A percentile compares a stretch with the other conserved stretches of the same genome.
These are phyloP conservation scores for Epizoanthus rinbou DNA, from an alignment of 92 coral and sea anemone genomes.

Conservation along the genomic window DNA sequence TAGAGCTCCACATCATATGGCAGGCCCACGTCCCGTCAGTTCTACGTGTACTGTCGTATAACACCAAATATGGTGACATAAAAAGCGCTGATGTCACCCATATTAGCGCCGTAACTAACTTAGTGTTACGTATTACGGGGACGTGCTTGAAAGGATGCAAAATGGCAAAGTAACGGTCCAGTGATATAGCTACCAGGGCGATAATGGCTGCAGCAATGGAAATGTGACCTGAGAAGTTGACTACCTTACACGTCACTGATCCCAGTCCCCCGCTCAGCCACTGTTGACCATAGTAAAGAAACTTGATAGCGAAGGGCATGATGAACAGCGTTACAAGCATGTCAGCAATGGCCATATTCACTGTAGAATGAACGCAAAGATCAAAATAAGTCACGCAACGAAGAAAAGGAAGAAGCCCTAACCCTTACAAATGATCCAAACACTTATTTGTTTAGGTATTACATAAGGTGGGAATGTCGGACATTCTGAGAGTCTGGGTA, in stretches of 20 bases:
- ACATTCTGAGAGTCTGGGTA: too few relatives aligned
- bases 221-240: conserved; percentile 71
- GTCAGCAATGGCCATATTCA: conserved; percentile 89
- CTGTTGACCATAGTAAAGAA: conserved; percentile 58
- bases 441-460: too few relatives aligned
- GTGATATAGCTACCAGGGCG: conserved; percentile 77
- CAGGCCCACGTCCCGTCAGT: conserved; percentile 51
- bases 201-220: conserved; percentile 81
- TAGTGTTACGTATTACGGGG: conserved; percentile 84
- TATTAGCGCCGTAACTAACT: conserved; percentile 68
- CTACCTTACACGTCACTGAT: conserved; percentile 82
- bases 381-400: too few relatives aligned
- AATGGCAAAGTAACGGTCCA: conserved; percentile 89
- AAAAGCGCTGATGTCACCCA: conserved; percentile 75
- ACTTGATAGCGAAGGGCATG: conserved; percentile 82
- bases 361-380: conserved; percentile 1
- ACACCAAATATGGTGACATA: conserved; percentile 69
- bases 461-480: too few relatives aligned
- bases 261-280: conserved; percentile 83
- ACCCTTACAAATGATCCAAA: too few relatives aligned
- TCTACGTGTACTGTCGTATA: conserved; percentile 63
- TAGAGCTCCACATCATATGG: conserved; percentile 67
- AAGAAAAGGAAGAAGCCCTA: too few relatives aligned
- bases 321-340: conserved; percentile 72
- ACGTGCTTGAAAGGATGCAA: conserved; percentile 77